Conservation (phyloP, 2,113 vertebrate species). For the Tauraco erythrolophus region DNA sequence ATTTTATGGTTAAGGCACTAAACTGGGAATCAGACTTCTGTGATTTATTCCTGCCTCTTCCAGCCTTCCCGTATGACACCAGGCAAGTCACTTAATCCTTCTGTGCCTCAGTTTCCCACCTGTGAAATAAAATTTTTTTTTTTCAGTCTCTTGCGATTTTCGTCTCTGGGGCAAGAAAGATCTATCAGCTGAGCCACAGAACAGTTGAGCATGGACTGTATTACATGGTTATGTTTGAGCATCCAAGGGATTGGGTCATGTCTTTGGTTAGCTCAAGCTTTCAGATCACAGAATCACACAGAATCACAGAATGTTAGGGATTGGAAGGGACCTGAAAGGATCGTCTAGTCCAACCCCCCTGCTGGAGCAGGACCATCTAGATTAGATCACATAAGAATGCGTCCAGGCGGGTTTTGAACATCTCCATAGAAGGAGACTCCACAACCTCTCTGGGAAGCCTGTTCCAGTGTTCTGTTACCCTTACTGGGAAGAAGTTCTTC, state of each 20-base stretch:
- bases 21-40: neutral
- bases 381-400: too few species aligned
- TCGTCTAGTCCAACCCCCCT: too few species aligned
- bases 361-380: too few species aligned
- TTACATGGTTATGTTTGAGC: neutral
- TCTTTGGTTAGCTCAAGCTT: neutral
- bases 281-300: too few species aligned
- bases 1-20: neutral
- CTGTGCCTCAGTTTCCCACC: neutral
- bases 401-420: too few species aligned
- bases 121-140: neutral
- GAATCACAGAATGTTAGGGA: too few species aligned
- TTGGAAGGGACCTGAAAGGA: too few species aligned
- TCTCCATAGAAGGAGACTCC: too few species aligned
- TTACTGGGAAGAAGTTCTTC: too few species aligned
- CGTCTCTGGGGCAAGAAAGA: neutral
- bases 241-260: neutral
- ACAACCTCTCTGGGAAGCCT: too few species aligned
- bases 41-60: neutral
- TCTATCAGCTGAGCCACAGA: neutral
- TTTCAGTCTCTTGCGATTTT: neutral
- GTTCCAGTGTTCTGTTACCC: too few species aligned
- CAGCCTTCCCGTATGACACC: neutral
- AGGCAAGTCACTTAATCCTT: neutral
- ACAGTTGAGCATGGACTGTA: neutral